Conservation (phyloP, 2,113 vertebrate species). For the Dendropsophus ebraccatus region DNA sequence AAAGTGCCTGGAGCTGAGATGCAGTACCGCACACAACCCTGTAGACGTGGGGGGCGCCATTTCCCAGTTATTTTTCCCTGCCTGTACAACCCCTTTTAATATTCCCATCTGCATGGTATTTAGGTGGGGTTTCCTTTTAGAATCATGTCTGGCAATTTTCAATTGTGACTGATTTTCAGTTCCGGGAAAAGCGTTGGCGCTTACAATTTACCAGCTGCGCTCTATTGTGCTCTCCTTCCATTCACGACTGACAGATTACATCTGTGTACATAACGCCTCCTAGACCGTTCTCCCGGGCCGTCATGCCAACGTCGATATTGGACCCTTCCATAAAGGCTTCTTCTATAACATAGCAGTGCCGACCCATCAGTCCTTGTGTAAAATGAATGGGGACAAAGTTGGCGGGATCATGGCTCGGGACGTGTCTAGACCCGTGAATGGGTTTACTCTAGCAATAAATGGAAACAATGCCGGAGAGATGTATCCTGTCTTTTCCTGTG, state of each 20-base stretch:
- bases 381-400: not conserved
- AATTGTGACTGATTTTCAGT: not conserved
- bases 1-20: not conserved
- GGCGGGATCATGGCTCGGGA: not conserved
- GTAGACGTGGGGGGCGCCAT: not conserved
- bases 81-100: not conserved
- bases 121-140: not conserved
- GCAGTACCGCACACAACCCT: not conserved
- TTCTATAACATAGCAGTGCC: not conserved
- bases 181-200: no score
- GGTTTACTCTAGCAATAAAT: slow-evolving; percentile 33
- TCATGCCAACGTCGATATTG: not conserved
- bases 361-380: not conserved
- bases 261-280: not conserved
- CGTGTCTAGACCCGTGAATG: not conserved
- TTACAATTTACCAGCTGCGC: not conserved
- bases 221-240: not conserved
- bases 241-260: not conserved
- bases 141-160: not conserved
- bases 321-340: not conserved
- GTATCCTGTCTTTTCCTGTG: slow-evolving; percentile 24
- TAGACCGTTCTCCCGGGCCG: not conserved
- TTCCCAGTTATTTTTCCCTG: not conserved
- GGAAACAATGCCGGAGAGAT: slow-evolving; percentile 16
- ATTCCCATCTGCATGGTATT: not conserved